phyloP scores from a whole-genome alignment of 1,140 invertebrate species.

The Amyelois transitella region DNA sequence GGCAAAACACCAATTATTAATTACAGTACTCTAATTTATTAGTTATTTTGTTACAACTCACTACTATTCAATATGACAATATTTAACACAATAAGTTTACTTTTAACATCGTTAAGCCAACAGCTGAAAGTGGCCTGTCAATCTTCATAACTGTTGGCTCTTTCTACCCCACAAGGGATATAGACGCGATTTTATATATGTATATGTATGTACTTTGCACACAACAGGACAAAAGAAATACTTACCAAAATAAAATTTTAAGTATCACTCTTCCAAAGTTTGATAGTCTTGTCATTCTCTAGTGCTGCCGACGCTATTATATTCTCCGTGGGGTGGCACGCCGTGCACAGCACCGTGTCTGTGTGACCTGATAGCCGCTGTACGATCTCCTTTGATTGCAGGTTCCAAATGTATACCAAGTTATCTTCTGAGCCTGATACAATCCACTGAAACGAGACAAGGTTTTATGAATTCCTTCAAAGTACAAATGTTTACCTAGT shows the following conservation, averaged over 20 bases:
- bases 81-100: background rate
- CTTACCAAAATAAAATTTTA: constrained; percentile 72
- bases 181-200: no score
- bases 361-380: constrained; percentile 98
- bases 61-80: background rate
- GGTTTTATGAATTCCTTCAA: background rate
- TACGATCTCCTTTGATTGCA: constrained; percentile 99
- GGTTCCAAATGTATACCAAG: constrained; percentile 99
- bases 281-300: constrained; percentile 99
- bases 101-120: no score
- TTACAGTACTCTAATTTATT: background rate
- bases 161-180: no score
- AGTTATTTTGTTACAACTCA: background rate
- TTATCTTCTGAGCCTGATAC: constrained; percentile 99
- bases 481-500: background rate
- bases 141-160: no score
- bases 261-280: constrained; percentile 98
- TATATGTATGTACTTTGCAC: background rate
- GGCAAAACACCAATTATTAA: background rate
- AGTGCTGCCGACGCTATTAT: constrained; percentile 99
- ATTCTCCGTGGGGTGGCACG: constrained; percentile 98
- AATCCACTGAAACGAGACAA: constrained; percentile 87
- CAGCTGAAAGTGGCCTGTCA: no score
- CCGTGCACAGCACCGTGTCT: constrained; percentile 98
- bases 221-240: background rate